Conservation (phyloP, 1,140 invertebrate genomes). For the Ostrea edulis region DNA sequence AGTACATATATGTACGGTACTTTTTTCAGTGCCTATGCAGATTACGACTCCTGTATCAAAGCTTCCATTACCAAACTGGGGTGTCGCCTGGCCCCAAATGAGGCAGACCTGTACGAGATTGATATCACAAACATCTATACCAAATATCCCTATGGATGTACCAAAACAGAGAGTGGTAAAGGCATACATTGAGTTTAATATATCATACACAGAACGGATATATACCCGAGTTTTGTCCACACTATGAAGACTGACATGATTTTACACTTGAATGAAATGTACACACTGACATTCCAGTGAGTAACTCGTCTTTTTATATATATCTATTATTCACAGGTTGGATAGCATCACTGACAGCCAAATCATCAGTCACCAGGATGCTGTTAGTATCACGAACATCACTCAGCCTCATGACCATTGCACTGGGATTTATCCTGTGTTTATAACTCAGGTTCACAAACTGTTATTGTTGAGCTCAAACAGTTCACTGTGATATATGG, state of each 20-base stretch:
- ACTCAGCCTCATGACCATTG: background rate
- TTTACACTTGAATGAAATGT: no score
- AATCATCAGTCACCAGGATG: background rate
- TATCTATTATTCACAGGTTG: background rate
- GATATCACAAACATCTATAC: constrained; percentile 26
- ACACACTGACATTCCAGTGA: no score
- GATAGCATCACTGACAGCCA: background rate
- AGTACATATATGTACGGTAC: background rate
- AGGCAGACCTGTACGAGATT: background rate
- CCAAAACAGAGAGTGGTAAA: background rate
- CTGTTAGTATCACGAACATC: background rate
- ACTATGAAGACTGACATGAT: no score
- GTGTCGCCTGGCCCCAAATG: background rate
- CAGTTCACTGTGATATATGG: background rate
- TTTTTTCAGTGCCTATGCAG: constrained; percentile 3
- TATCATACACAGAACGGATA: background rate
- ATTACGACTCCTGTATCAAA: background rate
- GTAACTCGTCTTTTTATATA: no score
- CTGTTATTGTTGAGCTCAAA: background rate
- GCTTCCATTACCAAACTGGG: background rate
- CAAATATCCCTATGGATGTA: background rate
- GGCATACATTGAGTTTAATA: background rate
- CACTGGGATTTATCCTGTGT: background rate
- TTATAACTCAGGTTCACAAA: background rate
- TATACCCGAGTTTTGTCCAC: no score